Evolutionary conservation across 2,888 invertebrate species (phyloP).

Genomic region (Seira musarum): DNA sequence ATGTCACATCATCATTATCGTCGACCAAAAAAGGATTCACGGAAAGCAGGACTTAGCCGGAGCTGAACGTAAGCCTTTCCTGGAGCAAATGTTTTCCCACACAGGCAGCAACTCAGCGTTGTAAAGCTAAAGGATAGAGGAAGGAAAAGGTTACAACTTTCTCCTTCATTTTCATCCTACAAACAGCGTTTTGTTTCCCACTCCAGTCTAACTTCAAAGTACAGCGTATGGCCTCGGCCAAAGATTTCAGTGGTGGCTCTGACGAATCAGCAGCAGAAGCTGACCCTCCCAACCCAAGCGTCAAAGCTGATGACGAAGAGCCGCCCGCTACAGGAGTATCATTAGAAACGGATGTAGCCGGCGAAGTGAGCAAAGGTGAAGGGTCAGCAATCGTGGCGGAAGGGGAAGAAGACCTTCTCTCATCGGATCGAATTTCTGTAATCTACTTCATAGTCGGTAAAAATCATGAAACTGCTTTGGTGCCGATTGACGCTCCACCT

Average conservation of each 20-base stretch:
- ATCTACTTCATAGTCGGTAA: conserved; percentile 65
- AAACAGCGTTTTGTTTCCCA: conserved; percentile 26
- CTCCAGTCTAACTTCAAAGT: conserved; percentile 27
- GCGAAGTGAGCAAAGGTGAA: conserved; percentile 27
- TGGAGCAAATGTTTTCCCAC: neutral
- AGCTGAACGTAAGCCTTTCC: neutral
- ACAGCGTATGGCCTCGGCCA: conserved; percentile 66
- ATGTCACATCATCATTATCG: neutral
- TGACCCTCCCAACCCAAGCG: conserved; percentile 44
- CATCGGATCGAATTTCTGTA: conserved; percentile 51
- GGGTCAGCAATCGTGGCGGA: conserved; percentile 32
- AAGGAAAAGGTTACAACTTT: neutral
- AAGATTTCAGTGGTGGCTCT: conserved; percentile 48
- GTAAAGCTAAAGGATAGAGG: neutral
- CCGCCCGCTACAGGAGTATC: conserved; percentile 4
- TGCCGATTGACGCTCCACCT: conserved; percentile 67
- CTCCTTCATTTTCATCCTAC: conserved; percentile 8
- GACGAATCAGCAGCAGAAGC: conserved; percentile 51
- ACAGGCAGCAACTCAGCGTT: neutral
- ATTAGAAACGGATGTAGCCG: neutral
- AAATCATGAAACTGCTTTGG: conserved; percentile 67
- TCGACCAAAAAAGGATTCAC: neutral
- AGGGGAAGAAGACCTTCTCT: conserved; percentile 17
- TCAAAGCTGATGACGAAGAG: conserved; percentile 34
- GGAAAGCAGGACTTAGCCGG: neutral